Conservation (phyloP, 2,797 vertebrate species). For the Siniperca undulata region DNA sequence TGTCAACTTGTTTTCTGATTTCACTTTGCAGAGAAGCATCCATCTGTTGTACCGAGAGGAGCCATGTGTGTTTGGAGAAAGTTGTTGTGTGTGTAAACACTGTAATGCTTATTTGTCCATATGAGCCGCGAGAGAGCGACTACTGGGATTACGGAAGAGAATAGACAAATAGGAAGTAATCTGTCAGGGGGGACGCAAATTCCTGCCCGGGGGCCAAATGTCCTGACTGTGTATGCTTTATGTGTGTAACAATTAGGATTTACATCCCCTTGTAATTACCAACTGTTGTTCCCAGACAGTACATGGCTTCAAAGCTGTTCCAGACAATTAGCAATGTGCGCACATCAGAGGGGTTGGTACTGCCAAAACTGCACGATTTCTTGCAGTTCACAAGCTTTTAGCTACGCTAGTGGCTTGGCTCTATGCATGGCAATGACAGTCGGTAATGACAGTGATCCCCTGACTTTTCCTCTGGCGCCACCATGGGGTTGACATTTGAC, state of each 20-base stretch:
- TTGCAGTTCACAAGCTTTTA: slow-evolving; percentile 1
- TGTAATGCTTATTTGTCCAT: slow-evolving; percentile 52
- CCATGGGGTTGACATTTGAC: not conserved
- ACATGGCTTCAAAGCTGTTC: slow-evolving; percentile 52
- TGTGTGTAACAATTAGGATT: slow-evolving; percentile 61
- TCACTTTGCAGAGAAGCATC: slow-evolving; percentile 41
- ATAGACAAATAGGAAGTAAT: slow-evolving; percentile 64
- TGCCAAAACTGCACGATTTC: slow-evolving; percentile 7
- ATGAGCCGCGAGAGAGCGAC: slow-evolving; percentile 16
- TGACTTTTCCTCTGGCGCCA: not conserved
- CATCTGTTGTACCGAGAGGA: slow-evolving; percentile 59
- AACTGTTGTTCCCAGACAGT: slow-evolving; percentile 58
- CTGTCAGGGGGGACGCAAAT: slow-evolving; percentile 33
- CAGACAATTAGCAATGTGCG: slow-evolving; percentile 37
- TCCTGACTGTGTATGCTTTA: slow-evolving; percentile 53
- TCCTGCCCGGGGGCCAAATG: slow-evolving; percentile 52
- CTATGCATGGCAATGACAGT: not conserved
- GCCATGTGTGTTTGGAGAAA: slow-evolving; percentile 57
- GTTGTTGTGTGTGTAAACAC: slow-evolving; percentile 55
- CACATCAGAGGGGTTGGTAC: slow-evolving; percentile 3
- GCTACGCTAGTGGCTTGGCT: not conserved
- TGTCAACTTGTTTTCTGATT: slow-evolving; percentile 55
- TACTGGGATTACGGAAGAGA: slow-evolving; percentile 51
- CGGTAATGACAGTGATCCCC: not conserved
- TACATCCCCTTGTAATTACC: slow-evolving; percentile 62